Conservation (phyloP, 2,888 invertebrate genomes). For the Polyommatus iphigenia region DNA sequence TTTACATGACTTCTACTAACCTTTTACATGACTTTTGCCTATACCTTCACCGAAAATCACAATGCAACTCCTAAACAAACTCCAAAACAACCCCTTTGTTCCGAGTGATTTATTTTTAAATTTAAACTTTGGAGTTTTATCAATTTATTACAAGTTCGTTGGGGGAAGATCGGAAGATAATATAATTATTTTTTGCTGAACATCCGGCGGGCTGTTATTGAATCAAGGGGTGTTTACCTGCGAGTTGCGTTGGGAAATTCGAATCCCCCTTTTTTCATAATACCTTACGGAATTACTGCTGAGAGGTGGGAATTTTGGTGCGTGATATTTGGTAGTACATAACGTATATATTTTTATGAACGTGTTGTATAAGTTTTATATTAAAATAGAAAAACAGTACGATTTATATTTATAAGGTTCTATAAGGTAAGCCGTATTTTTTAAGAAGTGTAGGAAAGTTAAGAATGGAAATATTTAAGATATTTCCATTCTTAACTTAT, state of each 20-base stretch:
- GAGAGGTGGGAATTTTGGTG: not conserved
- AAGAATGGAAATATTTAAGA: no score
- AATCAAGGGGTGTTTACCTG: slow-evolving; percentile 72
- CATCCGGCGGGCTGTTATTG: slow-evolving; percentile 69
- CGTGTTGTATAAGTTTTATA: not conserved
- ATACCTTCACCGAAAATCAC: no score
- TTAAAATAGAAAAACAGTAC: no score
- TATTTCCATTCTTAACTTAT: no score
- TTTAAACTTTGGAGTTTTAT: slow-evolving; percentile 28
- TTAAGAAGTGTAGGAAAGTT: no score
- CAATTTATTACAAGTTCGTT: slow-evolving; percentile 34
- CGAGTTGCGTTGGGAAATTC: slow-evolving; percentile 50
- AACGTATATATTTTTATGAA: not conserved
- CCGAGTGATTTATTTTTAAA: slow-evolving; percentile 27
- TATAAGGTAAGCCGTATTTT: no score
- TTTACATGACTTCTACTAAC: no score
- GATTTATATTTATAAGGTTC: no score
- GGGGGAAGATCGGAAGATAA: slow-evolving; percentile 57
- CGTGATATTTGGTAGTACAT: not conserved
- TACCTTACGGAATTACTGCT: slow-evolving; percentile 44
- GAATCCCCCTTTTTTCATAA: slow-evolving; percentile 56
- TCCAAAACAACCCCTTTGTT: slow-evolving; percentile 27
- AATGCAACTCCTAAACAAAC: not conserved
- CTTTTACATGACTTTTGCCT: no score
- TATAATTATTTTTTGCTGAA: slow-evolving; percentile 65